A percentile compares a stretch with the other conserved stretches of the same genome.
phyloP scores from a whole-genome alignment of 1,140 invertebrate species.

The Popillia japonica region DNA sequence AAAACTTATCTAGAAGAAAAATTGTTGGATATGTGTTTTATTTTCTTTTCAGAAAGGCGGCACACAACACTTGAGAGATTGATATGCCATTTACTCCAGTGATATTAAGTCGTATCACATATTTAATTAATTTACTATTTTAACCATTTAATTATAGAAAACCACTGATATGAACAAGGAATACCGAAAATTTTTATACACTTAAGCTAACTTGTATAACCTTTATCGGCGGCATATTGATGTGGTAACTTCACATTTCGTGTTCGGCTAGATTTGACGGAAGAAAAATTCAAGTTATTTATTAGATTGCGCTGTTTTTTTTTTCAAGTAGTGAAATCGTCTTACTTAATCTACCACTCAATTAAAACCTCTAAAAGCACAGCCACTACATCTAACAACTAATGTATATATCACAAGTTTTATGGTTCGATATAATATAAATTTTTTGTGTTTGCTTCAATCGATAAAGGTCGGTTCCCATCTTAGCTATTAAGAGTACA shows the following conservation, averaged over 20 bases:
- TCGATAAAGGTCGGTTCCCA: conserved; percentile 5
- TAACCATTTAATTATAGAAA: neutral
- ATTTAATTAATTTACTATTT: neutral
- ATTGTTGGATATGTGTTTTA: too few species aligned
- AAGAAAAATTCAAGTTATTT: conserved; percentile 12
- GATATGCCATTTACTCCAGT: too few species aligned
- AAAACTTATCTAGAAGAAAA: too few species aligned
- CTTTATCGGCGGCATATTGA: neutral
- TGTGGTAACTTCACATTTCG: neutral
- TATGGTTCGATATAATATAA: conserved; percentile 2
- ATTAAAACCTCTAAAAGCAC: conserved; percentile 8
- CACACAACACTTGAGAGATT: too few species aligned
- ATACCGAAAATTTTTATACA: conserved; percentile 1
- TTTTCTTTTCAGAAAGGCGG: too few species aligned
- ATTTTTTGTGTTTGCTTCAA: conserved; percentile 10
- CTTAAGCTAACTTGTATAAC: neutral
- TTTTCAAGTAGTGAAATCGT: neutral
- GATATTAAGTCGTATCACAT: too few species aligned
- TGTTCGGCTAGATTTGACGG: neutral
- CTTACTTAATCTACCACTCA: conserved; percentile 6
- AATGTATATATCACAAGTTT: conserved; percentile 32
- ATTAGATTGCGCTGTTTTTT: neutral
- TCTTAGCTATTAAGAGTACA: conserved; percentile 24
- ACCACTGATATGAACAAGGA: neutral
- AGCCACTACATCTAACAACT: conserved; percentile 18